A percentile compares a stretch with the other conserved stretches of the same genome.
These are phyloP conservation scores for Elgaria multicarinata DNA, from an alignment of 2,113 vertebrate species.

Conservation along the genomic window DNA sequence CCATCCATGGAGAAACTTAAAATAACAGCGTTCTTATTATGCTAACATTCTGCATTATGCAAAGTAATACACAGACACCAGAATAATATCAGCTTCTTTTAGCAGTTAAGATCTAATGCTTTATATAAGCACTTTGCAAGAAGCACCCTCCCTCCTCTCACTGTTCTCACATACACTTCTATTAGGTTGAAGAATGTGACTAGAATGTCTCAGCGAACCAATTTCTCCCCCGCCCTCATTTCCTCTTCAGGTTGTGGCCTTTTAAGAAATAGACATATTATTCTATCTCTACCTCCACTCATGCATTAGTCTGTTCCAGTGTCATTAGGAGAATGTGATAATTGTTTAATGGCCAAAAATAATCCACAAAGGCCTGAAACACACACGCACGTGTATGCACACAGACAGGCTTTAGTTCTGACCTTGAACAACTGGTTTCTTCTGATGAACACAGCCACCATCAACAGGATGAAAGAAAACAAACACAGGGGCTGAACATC, in stretches of 20 bases:
- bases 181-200: constrained; percentile 38
- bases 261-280: constrained; percentile 57
- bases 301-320: constrained; percentile 50
- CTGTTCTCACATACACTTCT: constrained; percentile 30
- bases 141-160: neutral
- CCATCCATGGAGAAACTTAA: constrained; percentile 72
- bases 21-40: constrained; percentile 76
- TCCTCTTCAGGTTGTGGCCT: constrained; percentile 13
- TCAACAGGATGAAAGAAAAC: constrained; percentile 32
- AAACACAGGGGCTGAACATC: constrained; percentile 14
- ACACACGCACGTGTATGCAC: constrained; percentile 32
- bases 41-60: constrained; percentile 77
- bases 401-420: constrained; percentile 49
- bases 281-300: constrained; percentile 55
- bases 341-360: constrained; percentile 68
- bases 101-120: constrained; percentile 62
- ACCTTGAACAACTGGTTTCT: constrained; percentile 57
- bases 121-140: constrained; percentile 48
- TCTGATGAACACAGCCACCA: constrained; percentile 48
- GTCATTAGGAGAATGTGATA: constrained; percentile 63
- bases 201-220: constrained; percentile 50
- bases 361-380: constrained; percentile 66
- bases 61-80: constrained; percentile 76
- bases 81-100: constrained; percentile 73
- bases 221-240: neutral